These are phyloP conservation scores for Drosophila sucinea DNA, from an alignment of 1,140 invertebrate genomes.

Conservation along the genomic window DNA sequence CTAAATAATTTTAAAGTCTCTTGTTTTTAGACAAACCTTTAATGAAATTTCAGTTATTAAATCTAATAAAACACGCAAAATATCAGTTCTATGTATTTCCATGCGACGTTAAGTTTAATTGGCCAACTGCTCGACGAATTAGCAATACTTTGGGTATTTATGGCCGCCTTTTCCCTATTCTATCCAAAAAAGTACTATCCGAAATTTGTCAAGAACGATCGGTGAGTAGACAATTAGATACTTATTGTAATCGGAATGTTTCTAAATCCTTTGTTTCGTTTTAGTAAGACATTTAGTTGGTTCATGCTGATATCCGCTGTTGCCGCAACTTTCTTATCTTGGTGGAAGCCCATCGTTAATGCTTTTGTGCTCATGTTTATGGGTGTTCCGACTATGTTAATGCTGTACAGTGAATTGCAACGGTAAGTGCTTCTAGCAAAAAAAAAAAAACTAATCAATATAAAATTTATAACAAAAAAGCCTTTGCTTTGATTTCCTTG, in stretches of 20 bases:
- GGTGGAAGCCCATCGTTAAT: constrained; percentile 90
- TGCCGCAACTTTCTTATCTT: constrained; percentile 87
- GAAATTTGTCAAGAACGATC: constrained; percentile 86
- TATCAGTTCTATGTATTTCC: constrained; percentile 91
- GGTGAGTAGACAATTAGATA: constrained; percentile 83
- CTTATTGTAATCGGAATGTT: not conserved
- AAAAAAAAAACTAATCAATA: not conserved
- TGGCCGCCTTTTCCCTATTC: constrained; percentile 90
- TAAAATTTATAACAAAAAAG: constrained; percentile 30
- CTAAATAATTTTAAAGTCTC: too few species aligned
- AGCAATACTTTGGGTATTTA: constrained; percentile 91
- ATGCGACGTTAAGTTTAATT: constrained; percentile 91
- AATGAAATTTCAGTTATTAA: not conserved
- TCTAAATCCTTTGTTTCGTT: constrained; percentile 49
- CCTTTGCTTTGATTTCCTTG: constrained; percentile 28
- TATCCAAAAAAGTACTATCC: constrained; percentile 89
- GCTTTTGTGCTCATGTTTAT: constrained; percentile 91
- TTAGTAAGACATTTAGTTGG: constrained; percentile 84
- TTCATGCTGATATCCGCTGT: constrained; percentile 85
- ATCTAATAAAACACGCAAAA: not conserved
- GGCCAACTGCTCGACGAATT: constrained; percentile 92
- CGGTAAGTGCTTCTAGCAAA: constrained; percentile 83
- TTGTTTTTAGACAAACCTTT: not conserved
- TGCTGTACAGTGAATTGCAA: constrained; percentile 87
- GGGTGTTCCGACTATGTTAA: constrained; percentile 87